phyloP scores from a whole-genome alignment of 2,888 invertebrate genomes.

The Caenorhabditis becei region DNA sequence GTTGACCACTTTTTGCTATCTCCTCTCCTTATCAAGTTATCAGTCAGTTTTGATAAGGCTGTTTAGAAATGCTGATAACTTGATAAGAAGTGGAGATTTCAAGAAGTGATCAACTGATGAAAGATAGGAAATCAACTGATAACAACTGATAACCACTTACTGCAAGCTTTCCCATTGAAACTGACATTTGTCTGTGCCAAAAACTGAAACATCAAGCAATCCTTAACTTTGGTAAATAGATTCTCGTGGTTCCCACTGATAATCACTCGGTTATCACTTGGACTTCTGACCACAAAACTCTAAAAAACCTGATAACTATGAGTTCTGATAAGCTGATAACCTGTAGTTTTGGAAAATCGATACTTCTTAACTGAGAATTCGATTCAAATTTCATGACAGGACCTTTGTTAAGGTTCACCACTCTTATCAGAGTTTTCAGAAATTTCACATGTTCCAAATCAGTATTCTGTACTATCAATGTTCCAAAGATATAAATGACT shows the following conservation, averaged over 20 bases:
- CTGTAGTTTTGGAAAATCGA: not conserved
- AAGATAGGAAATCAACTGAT: too few species aligned
- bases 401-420: not conserved
- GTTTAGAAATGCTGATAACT: too few species aligned
- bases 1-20: too few species aligned
- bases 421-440: not conserved
- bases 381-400: not conserved
- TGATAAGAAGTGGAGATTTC: not conserved
- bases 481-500: conserved; percentile 11
- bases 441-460: not conserved
- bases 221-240: not conserved
- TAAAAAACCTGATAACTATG: too few species aligned
- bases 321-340: not conserved
- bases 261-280: not conserved
- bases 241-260: not conserved
- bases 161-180: not conserved
- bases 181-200: not conserved
- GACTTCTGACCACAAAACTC: not conserved
- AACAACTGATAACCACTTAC: not conserved
- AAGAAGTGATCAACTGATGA: too few species aligned
- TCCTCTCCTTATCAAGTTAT: too few species aligned
- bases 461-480: conserved; percentile 3
- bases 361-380: not conserved
- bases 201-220: not conserved
- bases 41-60: too few species aligned